Percentiles rank a stretch among this genome's conserved stretches.
Evolutionary conservation across 2,113 vertebrate species (phyloP).

Genomic region (Thermophis baileyi): DNA sequence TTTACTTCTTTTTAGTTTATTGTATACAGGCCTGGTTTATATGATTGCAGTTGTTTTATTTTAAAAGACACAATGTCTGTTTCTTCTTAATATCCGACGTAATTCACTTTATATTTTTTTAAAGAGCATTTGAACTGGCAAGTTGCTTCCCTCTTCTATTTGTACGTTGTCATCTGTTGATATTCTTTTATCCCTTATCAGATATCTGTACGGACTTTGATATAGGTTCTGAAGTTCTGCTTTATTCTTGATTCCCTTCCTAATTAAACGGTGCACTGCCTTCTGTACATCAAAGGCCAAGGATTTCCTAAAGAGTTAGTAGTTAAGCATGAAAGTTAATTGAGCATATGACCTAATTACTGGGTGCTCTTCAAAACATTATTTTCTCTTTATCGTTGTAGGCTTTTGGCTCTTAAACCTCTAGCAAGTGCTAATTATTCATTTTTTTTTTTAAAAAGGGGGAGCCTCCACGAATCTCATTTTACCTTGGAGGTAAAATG

Average conservation of each 20-base stretch:
- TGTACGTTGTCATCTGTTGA: conserved; percentile 30
- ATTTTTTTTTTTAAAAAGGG: conserved; percentile 14
- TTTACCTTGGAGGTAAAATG: not conserved
- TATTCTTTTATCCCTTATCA: conserved; percentile 57
- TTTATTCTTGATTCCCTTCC: conserved; percentile 49
- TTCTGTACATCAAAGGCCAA: conserved; percentile 59
- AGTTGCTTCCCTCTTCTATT: conserved; percentile 12
- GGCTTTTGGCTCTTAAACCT: conserved; percentile 54
- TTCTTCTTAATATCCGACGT: conserved; percentile 40
- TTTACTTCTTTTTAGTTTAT: not conserved
- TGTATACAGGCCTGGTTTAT: not conserved
- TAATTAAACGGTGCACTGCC: conserved; percentile 56
- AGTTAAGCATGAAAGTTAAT: conserved; percentile 64
- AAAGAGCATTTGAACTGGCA: conserved; percentile 39
- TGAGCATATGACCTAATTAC: conserved; percentile 70
- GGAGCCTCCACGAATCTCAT: not conserved
- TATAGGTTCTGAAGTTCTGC: conserved; percentile 49
- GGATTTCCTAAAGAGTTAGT: conserved; percentile 55
- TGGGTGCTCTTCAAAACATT: conserved; percentile 56
- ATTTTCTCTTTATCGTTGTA: conserved; percentile 57
- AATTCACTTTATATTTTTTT: not conserved
- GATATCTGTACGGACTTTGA: conserved; percentile 52
- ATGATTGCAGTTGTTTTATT: not conserved
- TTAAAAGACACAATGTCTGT: not conserved
- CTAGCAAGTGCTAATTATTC: conserved; percentile 57